Evolutionary conservation across 2,113 vertebrate species (phyloP).

Genomic region (Theropithecus gelada): DNA sequence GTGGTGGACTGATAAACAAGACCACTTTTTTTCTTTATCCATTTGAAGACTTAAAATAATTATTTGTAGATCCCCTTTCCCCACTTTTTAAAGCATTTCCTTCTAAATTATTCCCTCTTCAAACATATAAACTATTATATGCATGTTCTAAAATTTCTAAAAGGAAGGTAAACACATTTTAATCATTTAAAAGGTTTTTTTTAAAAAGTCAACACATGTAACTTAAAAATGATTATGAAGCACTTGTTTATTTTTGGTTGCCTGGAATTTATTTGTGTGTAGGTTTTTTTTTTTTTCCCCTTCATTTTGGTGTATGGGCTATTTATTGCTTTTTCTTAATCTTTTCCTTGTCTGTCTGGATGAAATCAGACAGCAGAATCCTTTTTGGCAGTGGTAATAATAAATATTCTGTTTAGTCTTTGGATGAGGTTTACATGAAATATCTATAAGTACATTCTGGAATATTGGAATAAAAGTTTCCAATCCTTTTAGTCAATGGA

Average conservation of each 20-base stretch:
- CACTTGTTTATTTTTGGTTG: not conserved
- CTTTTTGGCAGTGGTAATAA: slow-evolving; percentile 18
- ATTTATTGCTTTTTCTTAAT: slow-evolving; percentile 43
- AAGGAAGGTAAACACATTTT: not conserved
- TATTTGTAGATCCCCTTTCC: not conserved
- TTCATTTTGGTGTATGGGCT: slow-evolving; percentile 1
- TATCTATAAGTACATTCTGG: not conserved
- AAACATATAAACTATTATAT: not conserved
- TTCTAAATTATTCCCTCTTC: slow-evolving; percentile 12
- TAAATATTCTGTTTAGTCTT: not conserved
- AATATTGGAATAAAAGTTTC: not conserved
- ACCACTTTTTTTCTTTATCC: not conserved
- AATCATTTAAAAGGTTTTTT: slow-evolving; percentile 27
- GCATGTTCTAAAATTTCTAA: not conserved
- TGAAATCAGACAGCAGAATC: slow-evolving; percentile 36
- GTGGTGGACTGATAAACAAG: not conserved
- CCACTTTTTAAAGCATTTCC: slow-evolving; percentile 34
- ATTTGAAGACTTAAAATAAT: not conserved
- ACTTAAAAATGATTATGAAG: not conserved
- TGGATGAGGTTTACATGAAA: not conserved
- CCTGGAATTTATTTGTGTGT: not conserved
- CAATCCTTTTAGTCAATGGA: not conserved
- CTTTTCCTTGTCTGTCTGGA: slow-evolving; percentile 45
- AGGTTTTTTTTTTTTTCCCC: too few species aligned
- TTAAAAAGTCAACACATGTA: not conserved